Conservation (phyloP, 2,888 invertebrate genomes). For the Ametastegia equiseti region DNA sequence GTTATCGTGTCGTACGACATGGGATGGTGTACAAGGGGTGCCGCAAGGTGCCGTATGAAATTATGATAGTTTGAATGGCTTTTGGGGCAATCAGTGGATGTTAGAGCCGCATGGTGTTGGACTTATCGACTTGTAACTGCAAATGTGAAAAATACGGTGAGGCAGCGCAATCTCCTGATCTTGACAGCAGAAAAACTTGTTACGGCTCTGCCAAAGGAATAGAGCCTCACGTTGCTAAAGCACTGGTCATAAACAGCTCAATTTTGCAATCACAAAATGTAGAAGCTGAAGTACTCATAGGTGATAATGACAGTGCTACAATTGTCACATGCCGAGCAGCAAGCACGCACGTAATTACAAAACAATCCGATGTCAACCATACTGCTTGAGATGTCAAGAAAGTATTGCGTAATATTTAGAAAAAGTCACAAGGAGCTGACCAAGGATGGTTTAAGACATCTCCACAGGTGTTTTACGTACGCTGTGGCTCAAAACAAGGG, state of each 20-base stretch:
- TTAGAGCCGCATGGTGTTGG: slow-evolving; percentile 53
- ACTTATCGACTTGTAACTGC: slow-evolving; percentile 58
- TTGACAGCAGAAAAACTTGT: slow-evolving; percentile 50
- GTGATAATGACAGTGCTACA: slow-evolving; percentile 11
- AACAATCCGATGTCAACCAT: slow-evolving; percentile 27
- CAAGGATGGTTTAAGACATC: slow-evolving; percentile 8
- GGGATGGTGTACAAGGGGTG: slow-evolving; percentile 60
- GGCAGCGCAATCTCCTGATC: slow-evolving; percentile 39
- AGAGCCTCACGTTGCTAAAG: slow-evolving; percentile 42
- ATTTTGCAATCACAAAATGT: neutral
- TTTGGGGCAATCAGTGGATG: slow-evolving; percentile 57
- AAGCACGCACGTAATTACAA: slow-evolving; percentile 6
- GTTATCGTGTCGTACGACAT: slow-evolving; percentile 59
- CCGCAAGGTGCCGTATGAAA: slow-evolving; percentile 54
- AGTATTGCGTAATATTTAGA: neutral
- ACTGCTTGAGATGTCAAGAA: slow-evolving; percentile 25
- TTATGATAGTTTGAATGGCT: slow-evolving; percentile 60
- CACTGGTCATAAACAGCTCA: slow-evolving; percentile 15
- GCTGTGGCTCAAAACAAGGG: slow-evolving; percentile 33
- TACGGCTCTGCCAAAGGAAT: slow-evolving; percentile 50
- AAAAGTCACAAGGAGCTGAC: slow-evolving; percentile 4
- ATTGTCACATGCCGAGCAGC: neutral
- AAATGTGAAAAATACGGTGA: slow-evolving; percentile 59
- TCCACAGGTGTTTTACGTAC: slow-evolving; percentile 41
- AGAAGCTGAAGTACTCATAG: slow-evolving; percentile 18